phyloP scores from a whole-genome alignment of 2,888 invertebrate genomes.

The Aleiodes leptofemur region DNA sequence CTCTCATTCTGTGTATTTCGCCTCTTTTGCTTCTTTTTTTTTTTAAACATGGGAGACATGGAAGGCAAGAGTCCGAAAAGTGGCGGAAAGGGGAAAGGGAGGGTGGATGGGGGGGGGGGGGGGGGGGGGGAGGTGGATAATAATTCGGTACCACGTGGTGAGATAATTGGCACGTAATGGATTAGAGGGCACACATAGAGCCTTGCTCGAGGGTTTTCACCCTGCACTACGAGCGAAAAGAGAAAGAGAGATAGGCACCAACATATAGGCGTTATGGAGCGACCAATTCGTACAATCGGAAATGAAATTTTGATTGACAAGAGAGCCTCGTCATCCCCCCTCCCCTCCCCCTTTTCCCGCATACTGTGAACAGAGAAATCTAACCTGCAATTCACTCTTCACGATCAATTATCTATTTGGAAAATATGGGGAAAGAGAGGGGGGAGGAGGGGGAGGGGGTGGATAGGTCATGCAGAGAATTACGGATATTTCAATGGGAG shows the following conservation, averaged over 20 bases:
- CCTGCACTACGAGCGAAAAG: slow-evolving; percentile 20
- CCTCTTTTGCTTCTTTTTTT: background rate
- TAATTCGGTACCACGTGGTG: slow-evolving; percentile 56
- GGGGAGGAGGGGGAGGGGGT: background rate
- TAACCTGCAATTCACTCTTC: slow-evolving; percentile 68
- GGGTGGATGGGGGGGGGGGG: background rate
- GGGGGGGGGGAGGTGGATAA: slow-evolving; percentile 39
- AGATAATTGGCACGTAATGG: slow-evolving; percentile 61
- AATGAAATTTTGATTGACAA: slow-evolving; percentile 72
- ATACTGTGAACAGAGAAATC: slow-evolving; percentile 64
- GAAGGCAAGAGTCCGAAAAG: slow-evolving; percentile 41
- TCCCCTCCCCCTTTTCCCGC: too few relatives aligned
- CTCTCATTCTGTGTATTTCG: background rate
- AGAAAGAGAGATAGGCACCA: slow-evolving; percentile 13
- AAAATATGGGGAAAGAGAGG: slow-evolving; percentile 5
- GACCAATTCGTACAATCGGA: slow-evolving; percentile 67
- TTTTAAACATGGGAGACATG: background rate
- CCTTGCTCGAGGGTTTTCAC: slow-evolving; percentile 16
- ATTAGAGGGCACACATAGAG: slow-evolving; percentile 53
- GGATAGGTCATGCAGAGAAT: slow-evolving; percentile 2
- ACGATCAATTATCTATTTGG: slow-evolving; percentile 45
- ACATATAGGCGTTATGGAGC: slow-evolving; percentile 39
- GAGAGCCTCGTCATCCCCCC: slow-evolving; percentile 62
- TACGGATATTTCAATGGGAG: background rate
- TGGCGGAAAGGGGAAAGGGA: slow-evolving; percentile 9